Conservation (phyloP, 2,113 vertebrate genomes). For the Brachionichthys hirsutus region DNA sequence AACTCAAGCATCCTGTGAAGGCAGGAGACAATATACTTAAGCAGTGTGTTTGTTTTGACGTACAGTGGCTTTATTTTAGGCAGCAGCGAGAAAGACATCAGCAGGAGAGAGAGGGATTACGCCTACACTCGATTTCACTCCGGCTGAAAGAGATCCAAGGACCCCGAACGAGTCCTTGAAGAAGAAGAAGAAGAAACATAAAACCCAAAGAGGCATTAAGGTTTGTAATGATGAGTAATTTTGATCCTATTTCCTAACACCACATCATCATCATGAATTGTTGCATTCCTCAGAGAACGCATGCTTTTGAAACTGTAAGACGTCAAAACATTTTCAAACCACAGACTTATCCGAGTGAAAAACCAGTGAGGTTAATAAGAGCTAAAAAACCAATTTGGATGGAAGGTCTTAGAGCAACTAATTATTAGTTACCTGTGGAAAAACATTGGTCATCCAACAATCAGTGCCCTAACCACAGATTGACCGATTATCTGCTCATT, state of each 20-base stretch:
- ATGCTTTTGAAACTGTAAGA: background rate
- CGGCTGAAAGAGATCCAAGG: constrained; percentile 22
- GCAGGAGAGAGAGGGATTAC: constrained; percentile 12
- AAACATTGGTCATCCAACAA: too few relatives aligned
- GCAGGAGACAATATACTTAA: constrained; percentile 45
- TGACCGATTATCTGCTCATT: too few relatives aligned
- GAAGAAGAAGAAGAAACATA: constrained; percentile 2
- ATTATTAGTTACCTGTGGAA: too few relatives aligned
- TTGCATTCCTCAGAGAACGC: background rate
- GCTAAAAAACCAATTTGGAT: background rate
- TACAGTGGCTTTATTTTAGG: constrained; percentile 54
- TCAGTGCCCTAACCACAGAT: too few relatives aligned
- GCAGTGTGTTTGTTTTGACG: constrained; percentile 52
- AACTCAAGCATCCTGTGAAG: constrained; percentile 41
- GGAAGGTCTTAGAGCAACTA: background rate
- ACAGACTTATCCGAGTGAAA: background rate
- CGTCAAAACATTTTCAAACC: background rate
- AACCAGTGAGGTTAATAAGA: background rate
- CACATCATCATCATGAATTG: background rate
- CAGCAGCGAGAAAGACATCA: constrained; percentile 32
- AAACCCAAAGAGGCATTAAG: constrained; percentile 3
- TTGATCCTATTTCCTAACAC: background rate
- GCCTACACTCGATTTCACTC: constrained; percentile 24
- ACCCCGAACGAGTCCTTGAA: constrained; percentile 12
- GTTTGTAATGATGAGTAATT: background rate